phyloP scores from a whole-genome alignment of 2,797 vertebrate genomes.

The Falco peregrinus region DNA sequence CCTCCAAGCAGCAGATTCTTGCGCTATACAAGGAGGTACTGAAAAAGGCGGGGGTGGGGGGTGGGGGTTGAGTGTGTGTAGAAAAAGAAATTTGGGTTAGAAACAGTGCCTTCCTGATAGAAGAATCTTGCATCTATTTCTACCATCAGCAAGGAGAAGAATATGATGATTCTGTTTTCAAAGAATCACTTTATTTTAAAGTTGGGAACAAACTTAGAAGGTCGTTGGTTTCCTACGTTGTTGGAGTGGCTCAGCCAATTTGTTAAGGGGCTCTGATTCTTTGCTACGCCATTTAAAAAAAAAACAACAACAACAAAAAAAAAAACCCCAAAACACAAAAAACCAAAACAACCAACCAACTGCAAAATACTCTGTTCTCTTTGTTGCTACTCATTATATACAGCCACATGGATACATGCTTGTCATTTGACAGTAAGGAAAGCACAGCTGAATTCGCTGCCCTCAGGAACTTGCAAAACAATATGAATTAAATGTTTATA shows the following conservation, averaged over 20 bases:
- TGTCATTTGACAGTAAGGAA: slow-evolving; percentile 15
- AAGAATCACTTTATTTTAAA: neutral
- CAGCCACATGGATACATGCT: slow-evolving; percentile 7
- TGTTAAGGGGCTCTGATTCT: slow-evolving; percentile 1
- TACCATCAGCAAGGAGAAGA: neutral
- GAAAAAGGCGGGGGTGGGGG: too few species aligned
- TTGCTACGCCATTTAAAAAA: neutral
- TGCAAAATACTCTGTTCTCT: neutral
- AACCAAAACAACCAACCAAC: too few species aligned
- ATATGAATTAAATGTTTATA: slow-evolving; percentile 3
- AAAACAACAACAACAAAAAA: too few species aligned
- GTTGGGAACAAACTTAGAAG: neutral
- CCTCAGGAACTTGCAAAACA: slow-evolving; percentile 18
- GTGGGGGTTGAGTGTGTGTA: too few species aligned
- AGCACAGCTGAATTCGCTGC: slow-evolving; percentile 19
- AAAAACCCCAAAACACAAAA: too few species aligned
- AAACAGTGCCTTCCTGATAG: neutral
- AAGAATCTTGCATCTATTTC: neutral
- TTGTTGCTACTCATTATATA: slow-evolving; percentile 11
- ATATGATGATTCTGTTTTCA: neutral
- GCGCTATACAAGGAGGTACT: neutral
- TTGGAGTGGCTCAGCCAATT: neutral
- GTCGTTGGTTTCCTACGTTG: neutral
- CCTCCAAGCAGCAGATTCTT: neutral
- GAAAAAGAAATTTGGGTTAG: neutral